A percentile compares a stretch with the other conserved stretches of the same genome.
These are phyloP conservation scores for Lepus townsendii DNA, from an alignment of 2,797 vertebrate species.

Conservation along the genomic window DNA sequence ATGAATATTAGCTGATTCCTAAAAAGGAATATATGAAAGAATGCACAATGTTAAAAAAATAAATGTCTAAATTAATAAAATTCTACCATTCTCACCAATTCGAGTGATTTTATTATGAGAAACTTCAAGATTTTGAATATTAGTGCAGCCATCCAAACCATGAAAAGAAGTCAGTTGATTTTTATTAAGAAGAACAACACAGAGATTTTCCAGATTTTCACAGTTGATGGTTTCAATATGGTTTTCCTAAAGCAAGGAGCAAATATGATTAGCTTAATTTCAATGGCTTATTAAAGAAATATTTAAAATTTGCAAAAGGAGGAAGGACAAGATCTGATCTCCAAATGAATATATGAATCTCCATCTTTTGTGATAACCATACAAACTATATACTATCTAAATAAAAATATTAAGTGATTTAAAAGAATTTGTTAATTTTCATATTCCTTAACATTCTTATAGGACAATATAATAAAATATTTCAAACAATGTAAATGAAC, in stretches of 20 bases:
- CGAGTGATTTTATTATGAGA: constrained; percentile 95
- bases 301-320: constrained; percentile 24
- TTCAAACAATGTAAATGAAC: neutral
- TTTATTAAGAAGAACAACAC: constrained; percentile 91
- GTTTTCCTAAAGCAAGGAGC: constrained; percentile 92
- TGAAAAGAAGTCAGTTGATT: constrained; percentile 94
- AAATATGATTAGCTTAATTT: constrained; percentile 65
- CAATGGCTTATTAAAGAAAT: constrained; percentile 22
- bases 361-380: constrained; percentile 3
- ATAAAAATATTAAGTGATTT: constrained; percentile 14
- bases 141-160: constrained; percentile 92
- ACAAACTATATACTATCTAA: neutral
- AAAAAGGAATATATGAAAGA: constrained; percentile 22
- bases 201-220: constrained; percentile 92
- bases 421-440: constrained; percentile 19
- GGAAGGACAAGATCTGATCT: neutral
- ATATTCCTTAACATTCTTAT: constrained; percentile 29
- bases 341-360: neutral
- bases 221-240: constrained; percentile 92
- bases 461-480: neutral
- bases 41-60: constrained; percentile 31
- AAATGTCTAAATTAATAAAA: constrained; percentile 61
- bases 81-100: constrained; percentile 91
- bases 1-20: neutral
- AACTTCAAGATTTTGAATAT: constrained; percentile 92